Conservation (phyloP, 2,797 vertebrate genomes). For the Poecile montanus region DNA sequence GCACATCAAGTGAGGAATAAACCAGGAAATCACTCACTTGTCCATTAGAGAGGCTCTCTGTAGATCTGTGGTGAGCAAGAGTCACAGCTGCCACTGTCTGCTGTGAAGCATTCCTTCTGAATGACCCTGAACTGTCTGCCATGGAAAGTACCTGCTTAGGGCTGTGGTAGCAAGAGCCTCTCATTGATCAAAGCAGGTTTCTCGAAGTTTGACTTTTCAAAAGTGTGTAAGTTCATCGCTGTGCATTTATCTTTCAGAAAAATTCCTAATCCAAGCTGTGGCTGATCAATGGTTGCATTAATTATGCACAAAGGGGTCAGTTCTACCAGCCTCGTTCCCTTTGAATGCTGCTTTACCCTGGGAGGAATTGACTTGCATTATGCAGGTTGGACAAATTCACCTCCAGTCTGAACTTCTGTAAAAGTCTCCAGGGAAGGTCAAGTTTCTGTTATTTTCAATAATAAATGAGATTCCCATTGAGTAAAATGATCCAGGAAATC, state of each 20-base stretch:
- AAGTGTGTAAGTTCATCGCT: neutral
- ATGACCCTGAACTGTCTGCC: neutral
- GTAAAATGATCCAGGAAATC: constrained; percentile 54
- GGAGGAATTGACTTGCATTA: constrained; percentile 45
- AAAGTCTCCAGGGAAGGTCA: constrained; percentile 53
- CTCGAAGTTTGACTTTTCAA: neutral
- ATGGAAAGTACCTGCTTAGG: neutral
- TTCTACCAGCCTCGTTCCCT: neutral
- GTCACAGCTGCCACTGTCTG: neutral
- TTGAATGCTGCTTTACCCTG: constrained; percentile 17
- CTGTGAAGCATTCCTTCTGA: neutral
- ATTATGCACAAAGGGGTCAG: constrained; percentile 41
- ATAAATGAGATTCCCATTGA: constrained; percentile 63
- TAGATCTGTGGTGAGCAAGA: neutral
- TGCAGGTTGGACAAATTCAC: constrained; percentile 46
- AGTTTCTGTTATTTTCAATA: constrained; percentile 65
- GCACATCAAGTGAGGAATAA: neutral
- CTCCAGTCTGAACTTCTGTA: constrained; percentile 27
- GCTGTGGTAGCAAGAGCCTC: neutral
- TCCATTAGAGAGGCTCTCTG: neutral
- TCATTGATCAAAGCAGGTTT: neutral
- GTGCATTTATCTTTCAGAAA: neutral
- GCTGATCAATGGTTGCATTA: constrained; percentile 40
- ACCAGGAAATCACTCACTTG: neutral
- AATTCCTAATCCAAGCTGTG: neutral